Base-by-base conservation (phyloP, 1,140 invertebrate genomes). In the Rhagoletis pomonella region DNA sequence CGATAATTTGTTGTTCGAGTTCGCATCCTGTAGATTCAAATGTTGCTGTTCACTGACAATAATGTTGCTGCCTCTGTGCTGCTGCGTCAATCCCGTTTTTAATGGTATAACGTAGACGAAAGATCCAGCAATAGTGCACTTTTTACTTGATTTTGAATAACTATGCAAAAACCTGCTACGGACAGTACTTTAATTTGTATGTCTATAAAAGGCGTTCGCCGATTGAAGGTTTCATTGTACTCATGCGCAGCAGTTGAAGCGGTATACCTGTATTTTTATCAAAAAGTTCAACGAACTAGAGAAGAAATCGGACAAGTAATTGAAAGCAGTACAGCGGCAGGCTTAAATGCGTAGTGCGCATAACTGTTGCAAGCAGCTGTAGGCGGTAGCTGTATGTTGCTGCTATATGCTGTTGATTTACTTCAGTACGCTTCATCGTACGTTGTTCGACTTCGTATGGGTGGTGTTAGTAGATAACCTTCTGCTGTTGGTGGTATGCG, bases 351-450 rank as follows among this genome's bases (percentile, higher is more conserved):
- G 39, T 47, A 81, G 47, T n/a, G 29, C 14, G 44, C n/a, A 81
- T 81, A 29, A n/a, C n/a, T 81, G 7, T 19, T 29, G 44, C 47
- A 50, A 55, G 42, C 19, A 81, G 47, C 73, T 81, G 73, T 81
- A 81, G 47, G 17, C 47, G 73, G 44, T 81, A 42, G 73, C 73
- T 81, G 73, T 81, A 10, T 81, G 73, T 81, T 81, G 73, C 73
- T 81, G 73, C 73, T 81, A 81, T 81, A 39, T 44, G 69, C 69
- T 73, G 67, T 73, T 73, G 29, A 47, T 73, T 81, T 47, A 55
- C 73, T 55, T 81, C 73, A 81, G 73, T 81, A 81, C 73, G 73
- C 73, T 81, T 81, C 73, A 17, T 81, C 73, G 73, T 81, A 81
- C 73, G 47, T 58, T 81, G 44, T 81, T 81, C 73, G n/a, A 29